Base-by-base conservation (phyloP, 2,888 invertebrate genomes). In the Aproaerema taeniolella region DNA sequence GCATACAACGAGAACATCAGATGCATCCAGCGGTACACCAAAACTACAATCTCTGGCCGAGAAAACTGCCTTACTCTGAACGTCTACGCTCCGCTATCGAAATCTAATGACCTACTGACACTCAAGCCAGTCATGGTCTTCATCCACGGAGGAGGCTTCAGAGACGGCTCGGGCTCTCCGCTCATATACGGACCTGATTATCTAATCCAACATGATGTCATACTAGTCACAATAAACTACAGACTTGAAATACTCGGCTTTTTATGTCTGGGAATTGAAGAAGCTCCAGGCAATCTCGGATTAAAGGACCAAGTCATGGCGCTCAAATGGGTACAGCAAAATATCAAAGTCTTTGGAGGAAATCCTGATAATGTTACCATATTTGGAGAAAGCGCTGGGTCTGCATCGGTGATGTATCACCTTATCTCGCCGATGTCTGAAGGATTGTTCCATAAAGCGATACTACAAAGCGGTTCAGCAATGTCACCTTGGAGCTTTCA, bases 361-460 rank as follows among this genome's bases (percentile, higher is more conserved):
- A 73, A 86, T 51, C 78, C 81, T 0, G 61, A 79, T 14, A 69
- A 75, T 44, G 55, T 85, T 0, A 82, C 82, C 0, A 57, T 85
- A 34, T 85, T 85, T 40, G 85, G 86, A 4, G 83, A 81, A 53
- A 85, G 83, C 31, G 86, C 86, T n/a, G 86, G 86, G 0, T 63
- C 82, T 0, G 71, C 81, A 0, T 68, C 85, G 0, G 80, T 82
- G 0, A 45, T 71, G 15, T 81, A 72, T 28, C 85, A 83, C 38
- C 29, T 82, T 10, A 10, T 82, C 1, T 83, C 85, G 1, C 76
- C 80, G 1, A 64, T 81, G 65, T 79, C 85, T 0, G 67, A 62
- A 54, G 79, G 80, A 2, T 43, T 86, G 5, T 85, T 80, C 35
- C 55, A 75, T n/a, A 74, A 53, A 56, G 83, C 74, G 1, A 79